Base-by-base conservation (phyloP, 2,888 invertebrate species). In the Danaus chrysippus region DNA sequence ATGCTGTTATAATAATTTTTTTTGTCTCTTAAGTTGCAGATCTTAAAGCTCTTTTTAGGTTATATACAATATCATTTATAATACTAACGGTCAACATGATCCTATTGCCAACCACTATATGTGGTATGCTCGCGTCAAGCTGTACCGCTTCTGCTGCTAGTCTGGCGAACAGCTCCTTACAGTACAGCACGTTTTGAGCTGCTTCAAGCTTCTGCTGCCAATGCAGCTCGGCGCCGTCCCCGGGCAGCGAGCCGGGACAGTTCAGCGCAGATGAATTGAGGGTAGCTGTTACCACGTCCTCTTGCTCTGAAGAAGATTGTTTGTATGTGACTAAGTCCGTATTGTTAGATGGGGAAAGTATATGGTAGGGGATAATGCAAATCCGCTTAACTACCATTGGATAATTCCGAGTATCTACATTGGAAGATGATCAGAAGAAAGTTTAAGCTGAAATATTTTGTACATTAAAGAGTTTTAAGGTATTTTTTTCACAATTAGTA, bases 191-290 rank as follows among this genome's bases (percentile, higher is more conserved):
- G 83, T 99, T 99, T 80, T 99, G 99, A 0, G 98, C 98, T 0
- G 97, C 97, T 80, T 99, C 98, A n/a, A 99, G 89, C 74, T 97
- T 97, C 77, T 97, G 96, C 74, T 98, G 98, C 99, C 99, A 99
- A 76, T 97, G 96, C 69, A 95, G 92, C 70, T 96, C 96, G 0
- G 94, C 93, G 0, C 90, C 91, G 6, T 89, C 92, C 0, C 93
- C 93, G 0, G 87, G 88, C 34, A 92, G 82, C 0, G 86, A 82
- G 64, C 95, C 94, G 0, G 95, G 94, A 54, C 95, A 95, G 71
- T 79, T 86, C 8, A 95, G 92, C 0, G 95, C 95, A 12, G 96
- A 93, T 0, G 96, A 91, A 77, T 94, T 96, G 3, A 97, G 93
- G 42, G 95, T 95, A 0, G 96, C 96, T 59, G 95, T 96, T 70